These are phyloP conservation scores for Cydia pomonella DNA, from an alignment of 1,140 invertebrate genomes.

Conservation along the genomic window DNA sequence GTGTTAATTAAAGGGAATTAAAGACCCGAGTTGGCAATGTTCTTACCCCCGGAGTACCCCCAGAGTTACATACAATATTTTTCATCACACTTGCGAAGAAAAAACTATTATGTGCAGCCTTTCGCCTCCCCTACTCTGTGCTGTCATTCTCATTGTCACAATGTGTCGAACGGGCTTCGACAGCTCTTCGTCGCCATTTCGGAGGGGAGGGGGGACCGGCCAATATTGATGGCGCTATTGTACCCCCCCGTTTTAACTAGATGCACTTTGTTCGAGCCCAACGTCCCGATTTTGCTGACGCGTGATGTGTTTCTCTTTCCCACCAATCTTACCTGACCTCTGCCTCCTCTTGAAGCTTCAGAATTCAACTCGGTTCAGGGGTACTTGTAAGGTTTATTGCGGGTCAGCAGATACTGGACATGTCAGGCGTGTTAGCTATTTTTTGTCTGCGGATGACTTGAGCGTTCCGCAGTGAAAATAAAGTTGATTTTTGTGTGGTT, in stretches of 20 bases:
- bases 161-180: slow-evolving; percentile 28
- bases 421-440: slow-evolving; percentile 39
- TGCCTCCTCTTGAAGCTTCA: slow-evolving; percentile 34
- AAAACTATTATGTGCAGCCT: not conserved
- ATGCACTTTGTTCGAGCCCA: slow-evolving; percentile 66
- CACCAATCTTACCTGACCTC: slow-evolving; percentile 49
- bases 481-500: slow-evolving; percentile 44
- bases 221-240: slow-evolving; percentile 71
- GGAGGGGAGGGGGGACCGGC: slow-evolving; percentile 34
- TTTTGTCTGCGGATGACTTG: slow-evolving; percentile 35
- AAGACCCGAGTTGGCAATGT: no score
- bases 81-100: no score
- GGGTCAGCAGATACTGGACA: slow-evolving; percentile 51
- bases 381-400: slow-evolving; percentile 28
- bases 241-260: slow-evolving; percentile 56
- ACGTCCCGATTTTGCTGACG: slow-evolving; percentile 63
- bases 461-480: slow-evolving; percentile 35
- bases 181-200: slow-evolving; percentile 30
- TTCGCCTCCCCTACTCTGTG: not conserved
- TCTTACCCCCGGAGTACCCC: no score
- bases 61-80: no score
- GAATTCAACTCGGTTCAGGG: not conserved
- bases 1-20: no score
- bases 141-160: slow-evolving; percentile 24
- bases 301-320: slow-evolving; percentile 58